These are phyloP conservation scores for Drosophila rufa DNA, from an alignment of 1,140 invertebrate species.

Conservation along the genomic window DNA sequence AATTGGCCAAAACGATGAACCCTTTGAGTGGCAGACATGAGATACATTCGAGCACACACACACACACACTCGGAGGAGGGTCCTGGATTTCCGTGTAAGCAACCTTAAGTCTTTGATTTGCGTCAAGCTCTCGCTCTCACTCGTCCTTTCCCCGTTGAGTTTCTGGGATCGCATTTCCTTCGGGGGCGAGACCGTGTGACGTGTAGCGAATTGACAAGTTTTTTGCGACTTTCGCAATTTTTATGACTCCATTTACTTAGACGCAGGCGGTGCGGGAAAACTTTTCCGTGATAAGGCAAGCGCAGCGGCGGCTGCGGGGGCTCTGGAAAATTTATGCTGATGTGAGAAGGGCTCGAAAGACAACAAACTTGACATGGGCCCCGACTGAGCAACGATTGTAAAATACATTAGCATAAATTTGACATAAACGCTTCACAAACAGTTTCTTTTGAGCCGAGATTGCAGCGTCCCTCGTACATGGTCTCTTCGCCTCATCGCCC, in stretches of 20 bases:
- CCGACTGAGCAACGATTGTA: constrained; percentile 66
- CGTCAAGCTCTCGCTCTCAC: constrained; percentile 22
- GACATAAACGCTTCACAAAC: constrained; percentile 83
- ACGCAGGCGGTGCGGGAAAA: constrained; percentile 51
- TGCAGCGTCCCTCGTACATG: constrained; percentile 31
- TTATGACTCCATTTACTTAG: constrained; percentile 76
- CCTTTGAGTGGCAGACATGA: constrained; percentile 67
- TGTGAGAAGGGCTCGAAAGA: constrained; percentile 62
- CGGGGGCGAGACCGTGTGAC: constrained; percentile 54
- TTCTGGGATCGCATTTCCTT: constrained; percentile 61
- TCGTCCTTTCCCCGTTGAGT: constrained; percentile 16
- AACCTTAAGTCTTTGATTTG: constrained; percentile 78
- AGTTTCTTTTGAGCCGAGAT: constrained; percentile 56
- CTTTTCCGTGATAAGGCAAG: constrained; percentile 68
- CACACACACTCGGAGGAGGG: constrained; percentile 2
- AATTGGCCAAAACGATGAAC: constrained; percentile 70
- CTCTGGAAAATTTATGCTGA: constrained; percentile 72
- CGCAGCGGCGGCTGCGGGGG: not conserved
- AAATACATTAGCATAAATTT: constrained; percentile 85
- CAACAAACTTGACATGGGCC: constrained; percentile 62
- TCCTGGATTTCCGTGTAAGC: constrained; percentile 65
- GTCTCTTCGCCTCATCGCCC: not conserved
- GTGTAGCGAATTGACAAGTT: constrained; percentile 78
- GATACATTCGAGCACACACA: constrained; percentile 43
- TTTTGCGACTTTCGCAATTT: constrained; percentile 63